Conservation (phyloP, 2,113 vertebrate species). For the Etia nguti region DNA sequence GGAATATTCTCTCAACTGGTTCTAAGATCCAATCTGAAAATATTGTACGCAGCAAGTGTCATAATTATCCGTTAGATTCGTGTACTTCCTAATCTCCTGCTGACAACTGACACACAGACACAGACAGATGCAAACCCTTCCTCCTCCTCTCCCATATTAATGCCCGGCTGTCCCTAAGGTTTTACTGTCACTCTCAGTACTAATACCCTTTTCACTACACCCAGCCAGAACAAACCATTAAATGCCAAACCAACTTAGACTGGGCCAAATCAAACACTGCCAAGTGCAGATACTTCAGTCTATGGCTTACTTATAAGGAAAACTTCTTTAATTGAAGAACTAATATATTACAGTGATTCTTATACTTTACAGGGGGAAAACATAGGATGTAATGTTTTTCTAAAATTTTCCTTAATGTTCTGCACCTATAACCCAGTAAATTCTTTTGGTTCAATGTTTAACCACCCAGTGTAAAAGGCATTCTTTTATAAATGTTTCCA, state of each 20-base stretch:
- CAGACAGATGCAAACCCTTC: conserved; percentile 22
- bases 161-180: conserved; percentile 26
- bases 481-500: conserved; percentile 27
- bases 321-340: background rate
- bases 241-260: conserved; percentile 33
- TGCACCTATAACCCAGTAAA: background rate
- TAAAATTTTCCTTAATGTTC: background rate
- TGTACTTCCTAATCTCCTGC: background rate
- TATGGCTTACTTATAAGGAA: conserved; percentile 4
- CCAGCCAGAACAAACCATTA: conserved; percentile 42
- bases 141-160: conserved; percentile 47
- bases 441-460: background rate
- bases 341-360: background rate
- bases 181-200: conserved; percentile 43
- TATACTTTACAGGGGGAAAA: background rate
- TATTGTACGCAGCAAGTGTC: background rate
- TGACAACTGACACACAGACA: conserved; percentile 1
- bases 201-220: conserved; percentile 42
- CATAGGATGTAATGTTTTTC: background rate
- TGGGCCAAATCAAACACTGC: conserved; percentile 41
- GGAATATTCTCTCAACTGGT: background rate
- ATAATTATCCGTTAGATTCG: background rate
- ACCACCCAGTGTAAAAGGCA: background rate
- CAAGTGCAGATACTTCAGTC: conserved; percentile 8
- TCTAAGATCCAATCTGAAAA: background rate